Percentiles rank a stretch among this genome's conserved stretches.
Evolutionary conservation across 1,140 invertebrate species (phyloP).

Genomic region (Nomia melanderi): DNA sequence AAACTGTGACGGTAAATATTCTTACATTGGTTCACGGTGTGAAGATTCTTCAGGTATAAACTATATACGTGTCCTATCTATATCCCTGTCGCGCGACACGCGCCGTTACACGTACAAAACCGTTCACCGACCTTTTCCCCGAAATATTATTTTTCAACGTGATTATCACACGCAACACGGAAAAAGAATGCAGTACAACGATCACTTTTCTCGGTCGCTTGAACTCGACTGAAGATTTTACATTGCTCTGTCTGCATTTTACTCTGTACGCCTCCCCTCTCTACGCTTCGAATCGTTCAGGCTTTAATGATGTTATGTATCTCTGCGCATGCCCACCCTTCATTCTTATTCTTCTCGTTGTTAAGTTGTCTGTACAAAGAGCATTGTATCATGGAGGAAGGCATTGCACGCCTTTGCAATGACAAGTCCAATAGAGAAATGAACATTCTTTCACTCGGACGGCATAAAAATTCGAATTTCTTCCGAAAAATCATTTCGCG

Average conservation of each 20-base stretch:
- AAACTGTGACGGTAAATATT: background rate
- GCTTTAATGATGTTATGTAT: conserved; percentile 20
- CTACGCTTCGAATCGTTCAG: conserved; percentile 6
- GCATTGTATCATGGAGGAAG: background rate
- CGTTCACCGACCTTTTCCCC: background rate
- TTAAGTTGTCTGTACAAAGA: background rate
- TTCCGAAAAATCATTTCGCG: background rate
- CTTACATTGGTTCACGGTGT: background rate
- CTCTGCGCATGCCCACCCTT: conserved; percentile 46
- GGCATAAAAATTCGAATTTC: background rate
- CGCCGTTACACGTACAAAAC: background rate
- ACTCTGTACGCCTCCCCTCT: conserved; percentile 18
- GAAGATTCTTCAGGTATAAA: background rate
- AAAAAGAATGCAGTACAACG: background rate
- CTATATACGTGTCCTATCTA: background rate
- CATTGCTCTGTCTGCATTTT: conserved; percentile 16
- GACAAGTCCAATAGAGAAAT: background rate
- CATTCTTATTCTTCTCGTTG: background rate
- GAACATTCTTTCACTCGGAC: background rate
- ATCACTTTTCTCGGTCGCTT: background rate
- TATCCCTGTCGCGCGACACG: background rate
- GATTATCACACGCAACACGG: background rate
- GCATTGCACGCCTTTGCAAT: background rate
- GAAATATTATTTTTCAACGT: background rate
- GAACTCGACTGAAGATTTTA: conserved; percentile 39